Evolutionary conservation across 2,888 invertebrate genomes (phyloP), one percentile per base, ranked within the genome.

Genomic region (Noctua comes): DNA sequence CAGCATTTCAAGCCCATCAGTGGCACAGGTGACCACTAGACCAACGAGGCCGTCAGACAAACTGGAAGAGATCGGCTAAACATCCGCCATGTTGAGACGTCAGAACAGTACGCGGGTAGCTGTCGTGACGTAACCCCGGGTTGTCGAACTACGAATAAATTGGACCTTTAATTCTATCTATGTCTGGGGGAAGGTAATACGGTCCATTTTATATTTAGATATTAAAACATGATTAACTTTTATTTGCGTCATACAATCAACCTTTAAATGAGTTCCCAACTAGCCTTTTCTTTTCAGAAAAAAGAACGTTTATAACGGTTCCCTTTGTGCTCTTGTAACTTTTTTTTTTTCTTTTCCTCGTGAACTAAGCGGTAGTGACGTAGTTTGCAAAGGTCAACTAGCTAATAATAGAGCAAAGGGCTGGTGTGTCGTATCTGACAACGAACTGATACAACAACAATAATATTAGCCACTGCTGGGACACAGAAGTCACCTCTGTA

Each of bases 31-130:
- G 7, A 51, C 51, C 51, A 10, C 51, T 3, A 51, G 51, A 51
- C 0, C 21, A 24, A 24, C 24, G 51, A 51, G 24, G 8, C 2
- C 51, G 21, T 51, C 51, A 24, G 51, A 51, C 21, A 51, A 21
- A 51, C 8, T 51, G 21, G 7, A 51, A 51, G 7, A 7, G 21
- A 51, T 21, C 2, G 7, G 8, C 6, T 48, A 48, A 18, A 21
- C 24, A 51, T 3, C 51, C 27, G 57, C 68, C 85, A 73, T 73
- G 3, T 71, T 73, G 57, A 65, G 59, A 73, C 81, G 70, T 85
- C 69, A 69, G 16, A 7, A 11, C 11, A 40, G 36, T 11, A 36
- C 24, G 36, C 27, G 16, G 2, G 64, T 46, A 10, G 36, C n/a
- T 51, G 31, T 1, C 1, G 24, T 65, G 68, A 80, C 65, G 73